Percentiles rank a stretch among this genome's conserved stretches.
phyloP scores from a whole-genome alignment of 2,797 vertebrate genomes.

The Champsocephalus esox region DNA sequence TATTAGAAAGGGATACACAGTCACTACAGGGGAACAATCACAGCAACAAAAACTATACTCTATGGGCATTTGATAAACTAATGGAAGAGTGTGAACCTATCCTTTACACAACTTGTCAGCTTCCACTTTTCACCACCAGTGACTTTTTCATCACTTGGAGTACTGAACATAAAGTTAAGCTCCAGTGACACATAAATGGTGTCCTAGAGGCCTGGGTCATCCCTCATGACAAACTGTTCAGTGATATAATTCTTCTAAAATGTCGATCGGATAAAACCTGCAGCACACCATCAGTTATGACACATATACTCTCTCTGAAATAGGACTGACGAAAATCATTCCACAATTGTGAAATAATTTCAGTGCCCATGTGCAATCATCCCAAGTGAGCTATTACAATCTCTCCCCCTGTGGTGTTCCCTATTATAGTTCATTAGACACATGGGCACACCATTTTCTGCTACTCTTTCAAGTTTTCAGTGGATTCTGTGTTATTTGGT shows the following conservation, averaged over 20 bases:
- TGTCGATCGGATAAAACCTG: constrained; percentile 5
- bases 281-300: constrained; percentile 4
- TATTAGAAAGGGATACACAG: background rate
- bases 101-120: background rate
- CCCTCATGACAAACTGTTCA: constrained; percentile 19
- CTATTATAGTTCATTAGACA: background rate
- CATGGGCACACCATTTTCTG: background rate
- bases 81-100: background rate
- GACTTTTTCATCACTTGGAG: constrained; percentile 14
- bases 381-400: background rate
- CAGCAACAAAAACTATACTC: background rate
- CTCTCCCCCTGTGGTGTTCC: background rate
- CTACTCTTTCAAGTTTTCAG: background rate
- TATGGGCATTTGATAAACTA: background rate
- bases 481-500: too few relatives aligned
- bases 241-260: constrained; percentile 4
- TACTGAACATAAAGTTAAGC: constrained; percentile 14
- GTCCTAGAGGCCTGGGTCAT: constrained; percentile 15
- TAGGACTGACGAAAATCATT: background rate
- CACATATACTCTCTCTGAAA: background rate
- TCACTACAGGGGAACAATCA: background rate
- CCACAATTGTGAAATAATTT: background rate
- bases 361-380: background rate
- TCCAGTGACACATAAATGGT: constrained; percentile 20
- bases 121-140: background rate